phyloP scores from a whole-genome alignment of 2,113 vertebrate species.

The Perccottus glenii region DNA sequence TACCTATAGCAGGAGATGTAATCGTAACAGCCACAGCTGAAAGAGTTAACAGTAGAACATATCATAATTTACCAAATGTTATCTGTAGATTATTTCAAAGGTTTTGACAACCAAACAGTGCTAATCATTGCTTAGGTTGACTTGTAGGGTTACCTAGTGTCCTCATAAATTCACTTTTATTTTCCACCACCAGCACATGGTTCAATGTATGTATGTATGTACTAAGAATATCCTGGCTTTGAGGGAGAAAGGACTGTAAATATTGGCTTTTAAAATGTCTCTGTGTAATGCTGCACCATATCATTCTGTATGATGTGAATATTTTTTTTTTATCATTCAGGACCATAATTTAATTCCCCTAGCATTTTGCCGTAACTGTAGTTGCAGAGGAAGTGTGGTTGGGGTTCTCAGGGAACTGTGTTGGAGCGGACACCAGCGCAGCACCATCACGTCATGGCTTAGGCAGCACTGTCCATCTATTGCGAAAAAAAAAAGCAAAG shows the following conservation, averaged over 20 bases:
- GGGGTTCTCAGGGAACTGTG: slow-evolving; percentile 79
- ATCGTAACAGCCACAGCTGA: slow-evolving; percentile 3
- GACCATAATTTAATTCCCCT: slow-evolving; percentile 39
- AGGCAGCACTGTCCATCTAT: slow-evolving; percentile 25
- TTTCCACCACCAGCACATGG: slow-evolving; percentile 61
- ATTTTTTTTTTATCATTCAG: slow-evolving; percentile 34
- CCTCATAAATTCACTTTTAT: slow-evolving; percentile 34
- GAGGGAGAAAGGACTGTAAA: slow-evolving; percentile 53
- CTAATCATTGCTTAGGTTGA: slow-evolving; percentile 18
- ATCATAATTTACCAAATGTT: slow-evolving; percentile 25
- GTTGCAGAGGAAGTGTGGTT: slow-evolving; percentile 59
- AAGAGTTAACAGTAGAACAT: slow-evolving; percentile 24
- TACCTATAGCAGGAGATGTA: slow-evolving; percentile 16
- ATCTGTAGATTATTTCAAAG: slow-evolving; percentile 13
- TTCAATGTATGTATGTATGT: slow-evolving; percentile 32
- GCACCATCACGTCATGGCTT: slow-evolving; percentile 43
- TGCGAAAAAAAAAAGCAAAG: slow-evolving; percentile 3
- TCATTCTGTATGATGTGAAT: slow-evolving; percentile 43
- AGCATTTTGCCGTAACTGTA: slow-evolving; percentile 63
- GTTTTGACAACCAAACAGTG: slow-evolving; percentile 16
- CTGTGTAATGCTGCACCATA: slow-evolving; percentile 54
- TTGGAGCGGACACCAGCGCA: slow-evolving; percentile 60
- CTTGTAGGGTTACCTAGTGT: slow-evolving; percentile 26
- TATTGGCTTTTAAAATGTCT: slow-evolving; percentile 60
- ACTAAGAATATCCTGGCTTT: slow-evolving; percentile 16